Conservation (phyloP, 1,140 invertebrate species). For the Colletes gigas region DNA sequence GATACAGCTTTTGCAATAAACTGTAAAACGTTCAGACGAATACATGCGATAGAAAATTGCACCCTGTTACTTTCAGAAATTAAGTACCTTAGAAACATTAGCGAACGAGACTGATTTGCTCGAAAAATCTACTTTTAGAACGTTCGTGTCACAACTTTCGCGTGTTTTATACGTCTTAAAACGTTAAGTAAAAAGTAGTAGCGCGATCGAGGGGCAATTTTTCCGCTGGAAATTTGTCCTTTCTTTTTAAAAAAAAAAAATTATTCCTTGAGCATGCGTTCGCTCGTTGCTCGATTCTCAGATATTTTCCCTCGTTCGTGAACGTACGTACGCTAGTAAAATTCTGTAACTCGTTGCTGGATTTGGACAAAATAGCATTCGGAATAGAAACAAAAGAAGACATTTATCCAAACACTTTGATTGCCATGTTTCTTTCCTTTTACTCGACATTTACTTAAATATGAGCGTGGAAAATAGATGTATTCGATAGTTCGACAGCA, state of each 20-base stretch:
- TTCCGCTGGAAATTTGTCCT: background rate
- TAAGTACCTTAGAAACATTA: slow-evolving; percentile 35
- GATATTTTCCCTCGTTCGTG: background rate
- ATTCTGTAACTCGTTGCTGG: slow-evolving; percentile 38
- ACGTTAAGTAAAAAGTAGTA: slow-evolving; percentile 12
- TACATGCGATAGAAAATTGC: slow-evolving; percentile 21
- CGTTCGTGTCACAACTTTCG: slow-evolving; percentile 1
- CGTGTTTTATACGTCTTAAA: background rate
- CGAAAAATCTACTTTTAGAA: background rate
- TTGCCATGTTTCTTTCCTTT: background rate
- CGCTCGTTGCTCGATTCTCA: background rate
- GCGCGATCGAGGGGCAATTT: slow-evolving; percentile 13
- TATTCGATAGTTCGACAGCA: too few species aligned
- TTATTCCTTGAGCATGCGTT: background rate
- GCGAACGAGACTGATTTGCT: slow-evolving; percentile 11
- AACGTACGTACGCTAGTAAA: slow-evolving; percentile 45
- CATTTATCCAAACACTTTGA: too few species aligned
- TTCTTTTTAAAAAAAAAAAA: background rate
- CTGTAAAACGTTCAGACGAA: slow-evolving; percentile 5
- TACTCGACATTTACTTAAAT: too few species aligned
- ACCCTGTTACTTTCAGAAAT: slow-evolving; percentile 32
- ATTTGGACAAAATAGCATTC: slow-evolving; percentile 11
- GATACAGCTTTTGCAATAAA: background rate
- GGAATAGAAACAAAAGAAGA: background rate
- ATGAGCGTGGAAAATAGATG: too few species aligned